Evolutionary conservation across 2,797 vertebrate genomes (phyloP).

Genomic region (Clamator glandarius): DNA sequence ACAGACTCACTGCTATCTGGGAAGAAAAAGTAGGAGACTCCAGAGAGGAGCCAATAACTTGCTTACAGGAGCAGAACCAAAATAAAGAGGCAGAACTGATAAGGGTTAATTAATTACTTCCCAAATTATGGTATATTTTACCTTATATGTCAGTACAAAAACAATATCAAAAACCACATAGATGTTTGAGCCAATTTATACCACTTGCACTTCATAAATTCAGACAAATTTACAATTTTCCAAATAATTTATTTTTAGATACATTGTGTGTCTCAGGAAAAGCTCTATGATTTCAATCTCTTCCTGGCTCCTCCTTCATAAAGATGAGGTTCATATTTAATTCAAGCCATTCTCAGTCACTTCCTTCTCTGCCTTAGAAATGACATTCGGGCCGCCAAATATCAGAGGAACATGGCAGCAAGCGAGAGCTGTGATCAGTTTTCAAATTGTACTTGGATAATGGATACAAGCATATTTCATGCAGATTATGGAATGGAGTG

Average conservation of each 20-base stretch:
- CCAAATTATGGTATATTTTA: neutral
- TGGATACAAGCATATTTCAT: neutral
- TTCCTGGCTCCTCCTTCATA: slow-evolving; percentile 9
- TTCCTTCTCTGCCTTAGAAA: neutral
- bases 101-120: neutral
- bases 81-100: neutral
- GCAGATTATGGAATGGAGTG: neutral
- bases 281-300: neutral
- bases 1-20: neutral
- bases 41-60: neutral
- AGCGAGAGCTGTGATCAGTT: slow-evolving; percentile 12
- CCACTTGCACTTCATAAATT: neutral
- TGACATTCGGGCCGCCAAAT: neutral
- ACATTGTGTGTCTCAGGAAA: neutral
- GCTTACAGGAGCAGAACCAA: neutral
- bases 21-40: neutral
- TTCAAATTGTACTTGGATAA: neutral
- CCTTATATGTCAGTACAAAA: neutral
- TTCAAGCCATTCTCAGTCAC: neutral
- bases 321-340: slow-evolving; percentile 37
- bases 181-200: neutral
- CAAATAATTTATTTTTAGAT: slow-evolving; percentile 18
- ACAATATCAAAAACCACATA: neutral
- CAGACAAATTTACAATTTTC: neutral
- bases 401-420: neutral